These are phyloP conservation scores for Arctia plantaginis DNA, from an alignment of 2,888 invertebrate genomes.

Conservation along the genomic window DNA sequence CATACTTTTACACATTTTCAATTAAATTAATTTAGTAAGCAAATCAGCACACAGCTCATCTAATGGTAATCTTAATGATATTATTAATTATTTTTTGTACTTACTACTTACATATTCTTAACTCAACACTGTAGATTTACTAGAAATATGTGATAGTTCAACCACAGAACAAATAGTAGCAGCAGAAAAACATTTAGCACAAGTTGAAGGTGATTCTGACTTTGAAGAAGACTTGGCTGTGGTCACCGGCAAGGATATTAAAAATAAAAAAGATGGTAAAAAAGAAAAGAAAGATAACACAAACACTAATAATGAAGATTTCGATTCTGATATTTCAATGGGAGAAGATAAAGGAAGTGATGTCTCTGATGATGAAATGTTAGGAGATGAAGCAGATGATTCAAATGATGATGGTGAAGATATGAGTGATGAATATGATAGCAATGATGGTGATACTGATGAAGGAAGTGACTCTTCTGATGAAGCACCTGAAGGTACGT, in stretches of 20 bases:
- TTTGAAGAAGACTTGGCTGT: slow-evolving; percentile 88
- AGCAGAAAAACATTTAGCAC: slow-evolving; percentile 87
- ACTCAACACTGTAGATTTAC: slow-evolving; percentile 83
- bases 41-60: too few relatives aligned
- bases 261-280: slow-evolving; percentile 54
- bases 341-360: slow-evolving; percentile 38
- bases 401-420: not conserved
- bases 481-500: slow-evolving; percentile 61
- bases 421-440: slow-evolving; percentile 25
- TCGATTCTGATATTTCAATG: slow-evolving; percentile 44
- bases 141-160: slow-evolving; percentile 91
- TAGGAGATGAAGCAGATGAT: slow-evolving; percentile 29
- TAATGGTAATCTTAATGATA: too few relatives aligned
- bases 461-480: slow-evolving; percentile 44
- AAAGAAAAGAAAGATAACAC: slow-evolving; percentile 29
- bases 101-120: slow-evolving; percentile 32
- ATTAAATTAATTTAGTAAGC: too few relatives aligned
- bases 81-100: not conserved
- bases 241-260: slow-evolving; percentile 80
- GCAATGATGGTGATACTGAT: slow-evolving; percentile 34
- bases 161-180: slow-evolving; percentile 87
- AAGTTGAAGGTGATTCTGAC: slow-evolving; percentile 86
- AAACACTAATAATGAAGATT: slow-evolving; percentile 38
- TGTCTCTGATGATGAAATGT: slow-evolving; percentile 26
- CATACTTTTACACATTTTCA: too few relatives aligned